Percentiles rank a stretch among this genome's conserved stretches.
Conservation (phyloP, 37 sponge, comb jelly and placozoan species). For the Petrosia ficiformis region DNA sequence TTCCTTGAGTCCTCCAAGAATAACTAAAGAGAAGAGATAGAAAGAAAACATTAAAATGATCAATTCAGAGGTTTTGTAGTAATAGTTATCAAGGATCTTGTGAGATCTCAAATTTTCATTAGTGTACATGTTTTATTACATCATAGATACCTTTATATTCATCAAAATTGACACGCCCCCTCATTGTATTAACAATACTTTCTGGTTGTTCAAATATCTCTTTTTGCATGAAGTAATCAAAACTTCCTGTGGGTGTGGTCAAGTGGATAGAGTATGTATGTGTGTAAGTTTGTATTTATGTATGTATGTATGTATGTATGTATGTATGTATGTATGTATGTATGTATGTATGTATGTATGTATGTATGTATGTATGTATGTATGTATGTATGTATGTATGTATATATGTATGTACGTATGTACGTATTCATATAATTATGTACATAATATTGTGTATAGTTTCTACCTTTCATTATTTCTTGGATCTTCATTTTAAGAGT, state of each 20-base stretch:
- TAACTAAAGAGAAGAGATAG: conserved; percentile 26
- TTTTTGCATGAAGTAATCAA: conserved; percentile 96
- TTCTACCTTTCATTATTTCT: conserved; percentile 99
- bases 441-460: too few species aligned
- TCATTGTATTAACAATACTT: conserved; percentile 95
- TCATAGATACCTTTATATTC: conserved; percentile 49
- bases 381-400: too few species aligned
- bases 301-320: too few species aligned
- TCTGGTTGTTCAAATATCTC: conserved; percentile 99
- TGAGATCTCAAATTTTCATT: background rate
- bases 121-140: conserved; percentile 1
- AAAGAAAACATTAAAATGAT: background rate
- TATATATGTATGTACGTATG: too few species aligned
- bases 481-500: conserved; percentile 92
- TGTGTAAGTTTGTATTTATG: too few species aligned
- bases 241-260: conserved; percentile 79
- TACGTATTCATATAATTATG: too few species aligned
- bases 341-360: too few species aligned
- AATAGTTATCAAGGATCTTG: background rate
- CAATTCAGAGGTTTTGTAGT: background rate
- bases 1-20: conserved; percentile 89
- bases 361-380: too few species aligned
- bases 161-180: conserved; percentile 86
- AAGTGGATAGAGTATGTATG: too few species aligned
- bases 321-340: too few species aligned